Percentiles rank a stretch among this genome's conserved stretches.
phyloP scores from a whole-genome alignment of 2,888 invertebrate species.

The Plebejus anna region DNA sequence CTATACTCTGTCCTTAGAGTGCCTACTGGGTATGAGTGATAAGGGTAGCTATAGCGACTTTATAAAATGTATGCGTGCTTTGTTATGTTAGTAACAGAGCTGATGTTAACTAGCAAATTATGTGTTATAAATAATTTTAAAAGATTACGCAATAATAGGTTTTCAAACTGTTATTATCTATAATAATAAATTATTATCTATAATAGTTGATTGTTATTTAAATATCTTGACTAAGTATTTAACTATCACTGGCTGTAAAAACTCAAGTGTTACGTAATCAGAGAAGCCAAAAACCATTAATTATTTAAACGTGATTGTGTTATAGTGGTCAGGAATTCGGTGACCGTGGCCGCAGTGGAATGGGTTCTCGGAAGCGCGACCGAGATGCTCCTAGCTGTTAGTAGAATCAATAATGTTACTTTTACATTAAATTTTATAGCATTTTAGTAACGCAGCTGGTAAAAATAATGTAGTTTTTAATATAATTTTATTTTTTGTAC shows the following conservation, averaged over 20 bases:
- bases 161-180: too few relatives aligned
- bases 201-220: too few relatives aligned
- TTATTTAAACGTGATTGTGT: slow-evolving; percentile 6
- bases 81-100: not conserved
- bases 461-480: not conserved
- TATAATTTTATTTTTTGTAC: not conserved
- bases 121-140: too few relatives aligned
- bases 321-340: not conserved
- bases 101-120: too few relatives aligned
- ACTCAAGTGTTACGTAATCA: not conserved
- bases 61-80: not conserved
- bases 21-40: not conserved
- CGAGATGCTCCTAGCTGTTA: not conserved
- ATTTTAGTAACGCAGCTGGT: not conserved
- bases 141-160: too few relatives aligned
- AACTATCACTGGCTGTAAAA: not conserved
- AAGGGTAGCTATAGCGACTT: not conserved
- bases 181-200: too few relatives aligned
- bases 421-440: not conserved
- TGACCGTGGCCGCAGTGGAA: not conserved
- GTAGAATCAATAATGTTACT: not conserved
- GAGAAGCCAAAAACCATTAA: not conserved
- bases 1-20: not conserved
- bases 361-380: slow-evolving; percentile 1
- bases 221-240: too few relatives aligned